Evolutionary conservation across 1,140 invertebrate genomes (phyloP).

Genomic region (Daktulosphaira vitifoliae): DNA sequence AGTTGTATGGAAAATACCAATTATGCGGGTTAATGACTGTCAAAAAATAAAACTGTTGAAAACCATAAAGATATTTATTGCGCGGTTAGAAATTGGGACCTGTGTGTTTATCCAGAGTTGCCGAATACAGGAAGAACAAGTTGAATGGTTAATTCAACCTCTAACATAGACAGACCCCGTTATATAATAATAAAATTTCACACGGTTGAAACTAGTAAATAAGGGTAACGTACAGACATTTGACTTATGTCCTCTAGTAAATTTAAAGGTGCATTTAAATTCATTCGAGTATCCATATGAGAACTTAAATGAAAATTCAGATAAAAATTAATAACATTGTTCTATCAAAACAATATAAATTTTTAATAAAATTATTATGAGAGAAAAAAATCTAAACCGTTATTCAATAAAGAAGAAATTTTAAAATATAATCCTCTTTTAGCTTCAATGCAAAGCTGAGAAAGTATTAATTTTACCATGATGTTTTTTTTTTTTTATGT

Average conservation of each 20-base stretch:
- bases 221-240: conserved; percentile 29
- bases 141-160: conserved; percentile 40
- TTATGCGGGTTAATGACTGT: conserved; percentile 37
- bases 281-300: conserved; percentile 40
- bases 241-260: conserved; percentile 38
- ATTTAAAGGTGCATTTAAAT: conserved; percentile 42
- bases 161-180: conserved; percentile 40
- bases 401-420: conserved; percentile 35
- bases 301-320: conserved; percentile 40
- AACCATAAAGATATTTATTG: conserved; percentile 38
- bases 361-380: conserved; percentile 40
- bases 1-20: conserved; percentile 40
- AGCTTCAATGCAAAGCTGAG: too few relatives aligned
- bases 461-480: too few relatives aligned
- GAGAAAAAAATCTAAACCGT: conserved; percentile 26
- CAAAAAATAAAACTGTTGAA: conserved; percentile 35
- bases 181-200: conserved; percentile 39
- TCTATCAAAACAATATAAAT: conserved; percentile 40
- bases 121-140: conserved; percentile 38
- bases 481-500: too few relatives aligned
- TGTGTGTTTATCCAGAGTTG: neutral
- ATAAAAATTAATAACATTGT: conserved; percentile 1
- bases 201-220: conserved; percentile 23
- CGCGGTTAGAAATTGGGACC: conserved; percentile 42
- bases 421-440: conserved; percentile 37